A percentile compares a stretch with the other conserved stretches of the same genome.
These are phyloP conservation scores for Xyrauchen texanus DNA, from an alignment of 2,113 vertebrate species.

Conservation along the genomic window DNA sequence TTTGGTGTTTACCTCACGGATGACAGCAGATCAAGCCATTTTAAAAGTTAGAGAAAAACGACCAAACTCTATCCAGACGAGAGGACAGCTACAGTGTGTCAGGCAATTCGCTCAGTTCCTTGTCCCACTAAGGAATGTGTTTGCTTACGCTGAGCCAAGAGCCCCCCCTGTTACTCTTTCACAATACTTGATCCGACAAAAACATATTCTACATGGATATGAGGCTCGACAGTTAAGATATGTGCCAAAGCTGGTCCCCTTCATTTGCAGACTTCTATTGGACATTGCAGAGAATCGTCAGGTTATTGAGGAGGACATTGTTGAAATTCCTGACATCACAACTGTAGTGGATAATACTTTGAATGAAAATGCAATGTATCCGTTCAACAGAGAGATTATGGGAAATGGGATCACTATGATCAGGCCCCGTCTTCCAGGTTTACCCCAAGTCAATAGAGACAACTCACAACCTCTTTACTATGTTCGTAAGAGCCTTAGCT, in stretches of 20 bases:
- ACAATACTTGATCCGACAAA: conserved; percentile 90
- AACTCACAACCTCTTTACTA: conserved; percentile 80
- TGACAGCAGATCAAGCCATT: conserved; percentile 93
- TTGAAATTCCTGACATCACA: conserved; percentile 79
- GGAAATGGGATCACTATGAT: conserved; percentile 57
- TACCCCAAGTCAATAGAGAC: conserved; percentile 69
- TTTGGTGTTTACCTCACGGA: conserved; percentile 86
- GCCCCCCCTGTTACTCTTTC: conserved; percentile 81
- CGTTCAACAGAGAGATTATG: conserved; percentile 69
- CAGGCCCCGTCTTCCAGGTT: conserved; percentile 64
- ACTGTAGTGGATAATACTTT: conserved; percentile 81
- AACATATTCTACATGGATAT: conserved; percentile 87
- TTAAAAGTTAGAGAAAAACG: conserved; percentile 87
- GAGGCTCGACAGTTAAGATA: conserved; percentile 88
- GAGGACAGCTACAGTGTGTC: conserved; percentile 87
- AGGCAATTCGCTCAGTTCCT: conserved; percentile 90
- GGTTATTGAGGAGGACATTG: conserved; percentile 79
- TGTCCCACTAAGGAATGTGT: conserved; percentile 84
- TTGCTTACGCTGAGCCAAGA: conserved; percentile 81
- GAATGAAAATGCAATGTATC: conserved; percentile 69
- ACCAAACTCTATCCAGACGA: conserved; percentile 91
- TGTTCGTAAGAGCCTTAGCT: conserved; percentile 85
- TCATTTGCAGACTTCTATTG: conserved; percentile 84
- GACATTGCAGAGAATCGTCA: conserved; percentile 88
- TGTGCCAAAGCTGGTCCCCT: conserved; percentile 86